Evolutionary conservation across 1,140 invertebrate species (phyloP).

Genomic region (Drosophila paulistorum): DNA sequence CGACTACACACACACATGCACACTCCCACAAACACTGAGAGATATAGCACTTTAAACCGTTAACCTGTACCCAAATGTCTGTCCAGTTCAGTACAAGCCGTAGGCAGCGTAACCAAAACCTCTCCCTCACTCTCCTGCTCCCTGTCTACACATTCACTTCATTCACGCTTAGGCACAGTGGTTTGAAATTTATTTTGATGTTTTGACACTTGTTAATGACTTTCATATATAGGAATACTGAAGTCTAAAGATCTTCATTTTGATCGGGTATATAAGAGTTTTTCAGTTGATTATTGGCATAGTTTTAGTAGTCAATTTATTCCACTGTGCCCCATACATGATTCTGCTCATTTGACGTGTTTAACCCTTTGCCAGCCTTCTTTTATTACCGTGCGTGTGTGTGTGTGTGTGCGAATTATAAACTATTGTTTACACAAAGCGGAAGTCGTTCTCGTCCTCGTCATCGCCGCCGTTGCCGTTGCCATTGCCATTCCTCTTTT

Average conservation of each 20-base stretch:
- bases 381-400: slow-evolving; percentile 55
- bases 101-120: neutral
- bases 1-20: slow-evolving; percentile 21
- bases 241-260: too few species aligned
- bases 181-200: too few species aligned
- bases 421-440: slow-evolving; percentile 81
- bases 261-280: too few species aligned
- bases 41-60: slow-evolving; percentile 51
- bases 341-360: slow-evolving; percentile 50
- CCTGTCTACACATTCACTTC: neutral
- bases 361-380: slow-evolving; percentile 61
- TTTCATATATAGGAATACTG: too few species aligned
- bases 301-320: neutral
- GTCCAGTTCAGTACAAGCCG: slow-evolving; percentile 21
- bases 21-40: neutral
- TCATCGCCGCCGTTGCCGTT: neutral
- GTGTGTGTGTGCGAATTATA: slow-evolving; percentile 66
- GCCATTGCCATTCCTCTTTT: too few species aligned
- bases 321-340: slow-evolving; percentile 2
- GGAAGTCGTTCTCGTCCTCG: slow-evolving; percentile 64
- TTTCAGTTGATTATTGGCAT: too few species aligned
- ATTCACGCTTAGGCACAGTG: slow-evolving; percentile 1
- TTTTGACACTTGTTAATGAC: too few species aligned
- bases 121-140: slow-evolving; percentile 6
- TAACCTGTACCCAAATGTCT: slow-evolving; percentile 36